Evolutionary conservation across 1,140 invertebrate genomes (phyloP), one percentile per base, ranked within the genome.

Genomic region (Chironomus striatipennis): DNA sequence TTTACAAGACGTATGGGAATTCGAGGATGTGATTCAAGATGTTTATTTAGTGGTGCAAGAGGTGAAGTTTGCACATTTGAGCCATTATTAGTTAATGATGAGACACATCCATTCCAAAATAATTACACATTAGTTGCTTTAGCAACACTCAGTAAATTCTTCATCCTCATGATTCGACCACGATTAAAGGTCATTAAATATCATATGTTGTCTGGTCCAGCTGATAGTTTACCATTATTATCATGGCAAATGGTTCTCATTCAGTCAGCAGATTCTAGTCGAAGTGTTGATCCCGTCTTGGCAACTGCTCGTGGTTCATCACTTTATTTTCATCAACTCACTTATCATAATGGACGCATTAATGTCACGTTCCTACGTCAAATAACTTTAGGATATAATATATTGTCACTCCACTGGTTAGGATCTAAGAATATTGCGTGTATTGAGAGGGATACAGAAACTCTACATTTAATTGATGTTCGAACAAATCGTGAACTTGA

Each of bases 211-310:
- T 83, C 83, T 74, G 87, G 89, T 15, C 86, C 88, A 15, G 81
- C 90, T 0, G 85, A 88, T 64, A 89, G 90, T 64, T 87, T 97
- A 15, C 97, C 97, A 0, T 87, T 98, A 47, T 81, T 98, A 7
- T 90, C 93, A 3, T 98, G 96, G 96, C 91, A 98, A 85, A 89
- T 97, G 85, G 90, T 95, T 64, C 85, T 95, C 20, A 91, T 97
- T 80, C 90, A 95, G 81, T 86, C 90, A 75, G 86, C 90, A 73
- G 87, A 92, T 80, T 86, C 90, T 77, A 84, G 89, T 77, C 83
- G 92, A 81, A 89, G 91, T 76, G 86, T 95, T 77, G 89, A 92
- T 85, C 91, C 94, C 65, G 90, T 98, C 21, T 83, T 98, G 47
- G 95, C 95, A 24, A 91, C 95, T 81, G 94, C 90, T 1, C 84